phyloP scores from a whole-genome alignment of 2,888 invertebrate species.

The Plusia festucae region DNA sequence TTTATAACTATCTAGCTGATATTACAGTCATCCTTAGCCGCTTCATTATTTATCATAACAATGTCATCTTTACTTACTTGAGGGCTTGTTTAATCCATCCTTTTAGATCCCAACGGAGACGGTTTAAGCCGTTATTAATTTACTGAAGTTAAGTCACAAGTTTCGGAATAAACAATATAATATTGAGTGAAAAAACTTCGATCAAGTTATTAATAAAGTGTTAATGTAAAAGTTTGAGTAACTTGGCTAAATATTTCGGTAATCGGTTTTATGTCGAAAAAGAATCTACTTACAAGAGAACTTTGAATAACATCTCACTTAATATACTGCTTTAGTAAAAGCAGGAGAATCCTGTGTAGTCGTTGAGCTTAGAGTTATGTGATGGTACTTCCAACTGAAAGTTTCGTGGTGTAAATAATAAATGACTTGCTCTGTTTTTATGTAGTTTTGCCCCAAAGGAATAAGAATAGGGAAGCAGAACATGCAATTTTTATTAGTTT shows the following conservation, averaged over 20 bases:
- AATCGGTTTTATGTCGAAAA: not conserved
- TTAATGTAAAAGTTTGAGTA: conserved; percentile 23
- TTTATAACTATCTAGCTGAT: no score
- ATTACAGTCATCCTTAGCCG: no score
- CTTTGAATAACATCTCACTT: not conserved
- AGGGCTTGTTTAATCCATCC: not conserved
- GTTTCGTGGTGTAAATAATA: not conserved
- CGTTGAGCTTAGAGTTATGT: not conserved
- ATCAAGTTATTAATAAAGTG: conserved; percentile 18
- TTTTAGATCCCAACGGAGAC: not conserved
- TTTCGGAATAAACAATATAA: conserved; percentile 5
- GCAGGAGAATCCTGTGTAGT: not conserved
- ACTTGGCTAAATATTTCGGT: not conserved
- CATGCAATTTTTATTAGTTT: not conserved
- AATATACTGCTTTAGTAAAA: not conserved
- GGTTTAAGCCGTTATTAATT: not conserved
- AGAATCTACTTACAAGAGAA: not conserved
- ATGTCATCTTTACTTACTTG: no score
- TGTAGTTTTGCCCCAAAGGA: not conserved
- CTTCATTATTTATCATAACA: no score
- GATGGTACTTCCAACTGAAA: not conserved
- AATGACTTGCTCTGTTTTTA: conserved; percentile 4
- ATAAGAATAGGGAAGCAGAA: not conserved
- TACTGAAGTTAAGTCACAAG: conserved; percentile 21
- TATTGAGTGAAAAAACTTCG: conserved; percentile 21